Percentiles rank a stretch among this genome's conserved stretches.
Conservation (phyloP, 2,888 invertebrate genomes). For the Chloroclystis v-ata region DNA sequence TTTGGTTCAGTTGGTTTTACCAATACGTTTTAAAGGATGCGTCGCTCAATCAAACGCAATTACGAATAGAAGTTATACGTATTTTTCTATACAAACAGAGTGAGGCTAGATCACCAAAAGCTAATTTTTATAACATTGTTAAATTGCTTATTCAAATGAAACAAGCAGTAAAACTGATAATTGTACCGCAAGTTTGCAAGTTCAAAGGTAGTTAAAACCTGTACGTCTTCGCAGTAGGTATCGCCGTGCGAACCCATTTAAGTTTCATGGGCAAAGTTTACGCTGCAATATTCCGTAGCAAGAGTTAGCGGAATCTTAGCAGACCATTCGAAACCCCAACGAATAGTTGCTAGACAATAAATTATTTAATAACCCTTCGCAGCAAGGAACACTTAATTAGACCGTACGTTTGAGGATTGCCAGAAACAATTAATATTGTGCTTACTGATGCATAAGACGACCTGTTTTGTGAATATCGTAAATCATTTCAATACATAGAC, state of each 20-base stretch:
- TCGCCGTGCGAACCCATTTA: slow-evolving; percentile 54
- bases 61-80: no score
- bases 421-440: slow-evolving; percentile 68
- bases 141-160: slow-evolving; percentile 5
- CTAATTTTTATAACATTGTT: no score
- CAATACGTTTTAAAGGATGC: no score
- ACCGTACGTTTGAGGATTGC: slow-evolving; percentile 60
- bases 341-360: slow-evolving; percentile 71
- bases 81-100: no score
- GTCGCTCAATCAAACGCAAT: no score
- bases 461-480: not conserved
- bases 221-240: slow-evolving; percentile 38
- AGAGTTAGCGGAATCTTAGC: slow-evolving; percentile 63
- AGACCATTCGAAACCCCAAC: slow-evolving; percentile 56
- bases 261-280: slow-evolving; percentile 58
- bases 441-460: slow-evolving; percentile 30
- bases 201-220: slow-evolving; percentile 31
- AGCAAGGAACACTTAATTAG: slow-evolving; percentile 68
- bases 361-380: slow-evolving; percentile 73
- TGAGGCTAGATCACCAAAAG: no score
- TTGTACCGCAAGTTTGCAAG: slow-evolving; percentile 12
- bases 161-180: slow-evolving; percentile 8
- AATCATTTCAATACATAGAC: not conserved
- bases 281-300: slow-evolving; percentile 57
- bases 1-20: no score